These are phyloP conservation scores for Ranitomeya imitator DNA, from an alignment of 2,113 vertebrate species.

Conservation along the genomic window DNA sequence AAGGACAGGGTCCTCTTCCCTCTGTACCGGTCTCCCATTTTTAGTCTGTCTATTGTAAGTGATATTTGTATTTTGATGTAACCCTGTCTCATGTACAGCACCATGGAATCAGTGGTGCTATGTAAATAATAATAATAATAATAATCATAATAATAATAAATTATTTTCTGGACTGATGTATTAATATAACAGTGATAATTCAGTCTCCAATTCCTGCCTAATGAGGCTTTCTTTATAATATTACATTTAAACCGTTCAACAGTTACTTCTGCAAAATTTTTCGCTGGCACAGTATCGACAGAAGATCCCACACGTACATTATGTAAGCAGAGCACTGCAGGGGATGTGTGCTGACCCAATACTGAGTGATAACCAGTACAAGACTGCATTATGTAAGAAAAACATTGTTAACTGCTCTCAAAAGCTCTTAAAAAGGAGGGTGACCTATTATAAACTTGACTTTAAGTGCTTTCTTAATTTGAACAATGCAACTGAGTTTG, in stretches of 20 bases:
- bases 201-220: background rate
- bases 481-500: too few species aligned
- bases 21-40: too few species aligned
- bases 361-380: conserved; percentile 31
- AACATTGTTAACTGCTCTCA: background rate
- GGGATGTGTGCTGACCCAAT: conserved; percentile 30
- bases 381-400: conserved; percentile 1
- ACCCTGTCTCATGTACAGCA: too few species aligned
- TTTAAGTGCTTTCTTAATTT: too few species aligned
- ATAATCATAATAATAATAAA: too few species aligned
- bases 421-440: background rate
- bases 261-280: background rate
- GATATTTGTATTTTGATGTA: too few species aligned
- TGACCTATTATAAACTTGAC: background rate
- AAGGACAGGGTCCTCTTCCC: too few species aligned
- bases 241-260: background rate
- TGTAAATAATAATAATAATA: too few species aligned
- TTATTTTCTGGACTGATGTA: background rate
- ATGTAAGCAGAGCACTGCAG: conserved; percentile 40
- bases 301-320: conserved; percentile 33
- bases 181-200: background rate
- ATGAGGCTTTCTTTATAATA: background rate
- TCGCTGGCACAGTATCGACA: conserved; percentile 29
- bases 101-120: too few species aligned
- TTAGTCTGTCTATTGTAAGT: too few species aligned